A percentile compares a stretch with the other conserved stretches of the same genome.
Conservation (phyloP, 1,140 invertebrate genomes). For the Drosophila paulistorum region DNA sequence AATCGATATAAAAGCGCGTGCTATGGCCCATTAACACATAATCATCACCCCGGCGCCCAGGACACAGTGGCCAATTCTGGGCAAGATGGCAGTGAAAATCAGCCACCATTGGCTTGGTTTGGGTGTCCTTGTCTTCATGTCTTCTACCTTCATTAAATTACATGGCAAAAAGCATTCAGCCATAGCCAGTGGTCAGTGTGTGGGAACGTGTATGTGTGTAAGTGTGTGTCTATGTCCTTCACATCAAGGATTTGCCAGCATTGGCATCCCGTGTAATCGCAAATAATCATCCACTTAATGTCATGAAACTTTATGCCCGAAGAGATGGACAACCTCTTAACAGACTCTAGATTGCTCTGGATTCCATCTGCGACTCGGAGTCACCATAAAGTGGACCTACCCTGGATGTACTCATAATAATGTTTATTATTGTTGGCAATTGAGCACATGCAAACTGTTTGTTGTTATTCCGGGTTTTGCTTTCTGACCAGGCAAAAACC, state of each 20-base stretch:
- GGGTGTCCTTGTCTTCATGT: conserved; percentile 29
- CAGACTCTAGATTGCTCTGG: conserved; percentile 16
- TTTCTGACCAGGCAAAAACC: conserved; percentile 15
- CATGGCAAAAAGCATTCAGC: conserved; percentile 42
- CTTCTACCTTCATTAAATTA: conserved; percentile 68
- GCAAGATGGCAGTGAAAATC: conserved; percentile 26
- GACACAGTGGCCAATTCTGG: not conserved
- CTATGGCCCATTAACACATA: conserved; percentile 71
- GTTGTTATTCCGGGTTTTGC: conserved; percentile 25
- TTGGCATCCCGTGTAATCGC: conserved; percentile 69
- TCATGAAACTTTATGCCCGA: conserved; percentile 76
- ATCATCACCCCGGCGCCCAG: conserved; percentile 43
- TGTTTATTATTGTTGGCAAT: conserved; percentile 73
- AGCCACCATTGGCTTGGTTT: conserved; percentile 18
- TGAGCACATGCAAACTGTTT: conserved; percentile 53
- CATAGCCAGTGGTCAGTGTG: conserved; percentile 22
- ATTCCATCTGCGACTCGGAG: conserved; percentile 32
- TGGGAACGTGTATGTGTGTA: conserved; percentile 33
- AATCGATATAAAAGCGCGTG: conserved; percentile 74
- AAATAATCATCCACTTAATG: conserved; percentile 80
- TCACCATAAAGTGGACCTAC: conserved; percentile 55
- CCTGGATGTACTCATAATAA: conserved; percentile 65
- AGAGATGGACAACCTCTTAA: conserved; percentile 48
- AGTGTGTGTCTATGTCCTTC: conserved; percentile 58
- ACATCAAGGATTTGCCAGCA: conserved; percentile 67